Evolutionary conservation across 2,113 vertebrate species (phyloP).

Genomic region (Marmota monax): DNA sequence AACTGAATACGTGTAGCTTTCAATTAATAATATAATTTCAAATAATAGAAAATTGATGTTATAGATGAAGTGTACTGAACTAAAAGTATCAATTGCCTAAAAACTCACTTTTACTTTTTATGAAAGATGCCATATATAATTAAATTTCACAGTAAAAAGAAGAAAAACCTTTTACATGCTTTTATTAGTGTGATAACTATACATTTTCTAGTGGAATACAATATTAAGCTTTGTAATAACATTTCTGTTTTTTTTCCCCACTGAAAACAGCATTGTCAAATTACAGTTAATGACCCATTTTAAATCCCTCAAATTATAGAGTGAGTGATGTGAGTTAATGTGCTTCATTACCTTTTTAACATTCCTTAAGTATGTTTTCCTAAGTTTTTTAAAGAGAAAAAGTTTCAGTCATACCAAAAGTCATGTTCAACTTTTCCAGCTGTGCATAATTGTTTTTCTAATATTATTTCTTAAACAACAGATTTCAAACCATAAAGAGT

Average conservation of each 20-base stretch:
- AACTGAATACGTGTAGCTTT: constrained; percentile 52
- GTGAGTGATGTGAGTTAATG: constrained; percentile 68
- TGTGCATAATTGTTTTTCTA: neutral
- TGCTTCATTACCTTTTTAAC: constrained; percentile 71
- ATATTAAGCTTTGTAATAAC: constrained; percentile 64
- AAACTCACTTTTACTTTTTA: constrained; percentile 44
- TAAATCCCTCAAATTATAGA: constrained; percentile 74
- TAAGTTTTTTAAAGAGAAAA: constrained; percentile 63
- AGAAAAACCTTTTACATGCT: constrained; percentile 64
- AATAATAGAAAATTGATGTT: constrained; percentile 55
- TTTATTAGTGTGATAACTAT: constrained; percentile 66
- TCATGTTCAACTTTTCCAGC: constrained; percentile 46
- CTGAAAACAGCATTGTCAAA: constrained; percentile 70
- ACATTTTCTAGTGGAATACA: constrained; percentile 62
- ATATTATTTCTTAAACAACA: neutral
- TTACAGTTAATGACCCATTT: constrained; percentile 78
- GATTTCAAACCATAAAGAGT: constrained; percentile 2
- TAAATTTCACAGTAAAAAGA: constrained; percentile 65
- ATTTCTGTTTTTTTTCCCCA: constrained; percentile 65
- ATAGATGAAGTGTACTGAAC: constrained; percentile 32
- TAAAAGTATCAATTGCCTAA: constrained; percentile 56
- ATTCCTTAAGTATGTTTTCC: constrained; percentile 68
- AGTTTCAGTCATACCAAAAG: constrained; percentile 61
- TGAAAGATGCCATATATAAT: constrained; percentile 69
- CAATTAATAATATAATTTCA: constrained; percentile 56